Base-by-base conservation (phyloP, 1,140 invertebrate species). In the Drosophila pruinosa region DNA sequence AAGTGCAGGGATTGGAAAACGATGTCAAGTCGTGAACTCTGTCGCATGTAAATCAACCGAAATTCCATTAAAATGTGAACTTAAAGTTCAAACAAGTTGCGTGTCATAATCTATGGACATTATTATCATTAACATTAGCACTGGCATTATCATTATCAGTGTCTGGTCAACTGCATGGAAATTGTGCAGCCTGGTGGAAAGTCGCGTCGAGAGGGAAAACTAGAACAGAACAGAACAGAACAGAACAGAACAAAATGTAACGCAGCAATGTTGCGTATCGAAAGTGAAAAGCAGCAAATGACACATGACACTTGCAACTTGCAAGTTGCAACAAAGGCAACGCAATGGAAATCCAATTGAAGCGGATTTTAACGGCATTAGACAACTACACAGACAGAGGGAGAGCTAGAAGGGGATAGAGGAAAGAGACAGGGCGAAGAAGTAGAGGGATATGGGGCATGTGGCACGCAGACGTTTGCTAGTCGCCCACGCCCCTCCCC, bases 1-100 rank as follows among this genome's bases (percentile, higher is more conserved):
- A 62, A 38, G 62, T 38, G 12, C 8, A 22, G 36, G 56, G 48
- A 56, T 22, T 12, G 48, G 74, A 77, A 86, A 88, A 89, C 64
- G 70, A 78, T 82, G 82, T 62, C 82, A 73, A 47, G 75, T 78
- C 82, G 14, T 56, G 72, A 89, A 71, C 82, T 81, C 77, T 57
- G 5, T 21, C 67, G 19, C 82, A 72, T 88, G 82, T 88, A 82
- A 89, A 89, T 89, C 83, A 89, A 70, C 75, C 78, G 64, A 89
- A 88, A 88, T 89, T 82, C 83, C 82, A 88, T 88, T 88, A 82
- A 78, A 89, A 88, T 78, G 63, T 88, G 82, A 88, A 88, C 82
- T 82, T 67, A 21, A 88, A 89, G 82, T 88, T 88, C 82, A 88
- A 75, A 78, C 43, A 39, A 54, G 72, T 83, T 88, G 82, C 82